A percentile compares a stretch with the other conserved stretches of the same genome.
Evolutionary conservation across 2,888 invertebrate genomes (phyloP).

Genomic region (Drosophila glabriapex): DNA sequence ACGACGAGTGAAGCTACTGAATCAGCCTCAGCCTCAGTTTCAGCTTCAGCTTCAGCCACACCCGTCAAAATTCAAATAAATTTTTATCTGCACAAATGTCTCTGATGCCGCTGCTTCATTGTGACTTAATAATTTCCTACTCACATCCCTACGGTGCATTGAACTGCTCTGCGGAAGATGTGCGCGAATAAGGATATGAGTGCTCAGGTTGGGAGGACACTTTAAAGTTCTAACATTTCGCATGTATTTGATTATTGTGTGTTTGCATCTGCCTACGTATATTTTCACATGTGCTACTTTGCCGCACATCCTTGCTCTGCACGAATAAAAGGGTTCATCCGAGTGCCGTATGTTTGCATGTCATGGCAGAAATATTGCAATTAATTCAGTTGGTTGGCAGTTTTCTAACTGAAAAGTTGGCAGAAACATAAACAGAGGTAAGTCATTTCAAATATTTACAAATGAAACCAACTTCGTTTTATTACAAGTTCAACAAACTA

Average conservation of each 20-base stretch:
- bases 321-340: slow-evolving; percentile 1
- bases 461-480: background rate
- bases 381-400: slow-evolving; percentile 53
- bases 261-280: slow-evolving; percentile 16
- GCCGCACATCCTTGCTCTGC: slow-evolving; percentile 8
- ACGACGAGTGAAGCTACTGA: slow-evolving; percentile 7
- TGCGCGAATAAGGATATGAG: background rate
- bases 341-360: slow-evolving; percentile 20
- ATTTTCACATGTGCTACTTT: background rate
- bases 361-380: slow-evolving; percentile 61
- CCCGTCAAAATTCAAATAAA: slow-evolving; percentile 58
- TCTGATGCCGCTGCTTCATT: slow-evolving; percentile 62
- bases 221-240: slow-evolving; percentile 26
- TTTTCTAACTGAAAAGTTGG: slow-evolving; percentile 25
- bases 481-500: background rate
- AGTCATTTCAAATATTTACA: background rate
- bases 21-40: slow-evolving; percentile 10
- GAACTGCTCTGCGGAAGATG: slow-evolving; percentile 55
- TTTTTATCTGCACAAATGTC: slow-evolving; percentile 69
- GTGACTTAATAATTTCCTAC: slow-evolving; percentile 80
- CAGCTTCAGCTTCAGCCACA: slow-evolving; percentile 15
- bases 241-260: slow-evolving; percentile 37
- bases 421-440: slow-evolving; percentile 18
- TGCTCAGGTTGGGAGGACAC: slow-evolving; percentile 10
- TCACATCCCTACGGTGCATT: slow-evolving; percentile 73